These are phyloP conservation scores for Rhamphomyia laevipes DNA, from an alignment of 2,888 invertebrate genomes.

Conservation along the genomic window DNA sequence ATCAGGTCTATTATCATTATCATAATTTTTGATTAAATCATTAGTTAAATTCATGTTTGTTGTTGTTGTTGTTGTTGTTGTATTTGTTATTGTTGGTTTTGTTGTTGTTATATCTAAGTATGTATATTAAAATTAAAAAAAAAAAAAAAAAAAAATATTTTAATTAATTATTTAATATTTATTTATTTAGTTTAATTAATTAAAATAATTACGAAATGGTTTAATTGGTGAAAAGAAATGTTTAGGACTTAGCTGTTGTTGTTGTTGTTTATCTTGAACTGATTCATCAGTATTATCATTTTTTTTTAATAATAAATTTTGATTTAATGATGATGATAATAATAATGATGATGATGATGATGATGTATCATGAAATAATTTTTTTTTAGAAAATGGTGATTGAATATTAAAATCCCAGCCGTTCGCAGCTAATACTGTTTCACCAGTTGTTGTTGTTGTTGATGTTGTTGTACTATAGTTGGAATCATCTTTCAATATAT, in stretches of 20 bases:
- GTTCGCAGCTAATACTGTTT: slow-evolving; percentile 30
- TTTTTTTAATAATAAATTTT: too few species aligned
- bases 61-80: not conserved
- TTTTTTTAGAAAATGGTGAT: slow-evolving; percentile 29
- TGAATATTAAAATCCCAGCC: slow-evolving; percentile 35
- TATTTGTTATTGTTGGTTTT: too few species aligned
- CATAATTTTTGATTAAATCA: slow-evolving; percentile 15
- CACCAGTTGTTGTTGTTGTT: slow-evolving; percentile 26
- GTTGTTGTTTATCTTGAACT: slow-evolving; percentile 10
- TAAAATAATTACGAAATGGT: too few species aligned
- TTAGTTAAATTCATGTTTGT: slow-evolving; percentile 11
- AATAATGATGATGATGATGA: too few species aligned
- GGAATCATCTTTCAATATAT: slow-evolving; percentile 18
- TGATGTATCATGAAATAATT: slow-evolving; percentile 14
- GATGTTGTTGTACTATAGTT: slow-evolving; percentile 5
- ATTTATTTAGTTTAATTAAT: too few species aligned
- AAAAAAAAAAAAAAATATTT: too few species aligned
- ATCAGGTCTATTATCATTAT: slow-evolving; percentile 21
- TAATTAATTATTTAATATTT: slow-evolving; percentile 11
- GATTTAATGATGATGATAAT: too few species aligned
- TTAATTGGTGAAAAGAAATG: slow-evolving; percentile 41
- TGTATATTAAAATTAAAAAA: too few species aligned
- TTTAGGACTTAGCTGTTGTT: slow-evolving; percentile 25
- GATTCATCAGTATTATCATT: not conserved
- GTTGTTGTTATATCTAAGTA: slow-evolving; percentile 1